Conservation (phyloP, 2,888 invertebrate genomes). For the Limnephilus rhombicus region DNA sequence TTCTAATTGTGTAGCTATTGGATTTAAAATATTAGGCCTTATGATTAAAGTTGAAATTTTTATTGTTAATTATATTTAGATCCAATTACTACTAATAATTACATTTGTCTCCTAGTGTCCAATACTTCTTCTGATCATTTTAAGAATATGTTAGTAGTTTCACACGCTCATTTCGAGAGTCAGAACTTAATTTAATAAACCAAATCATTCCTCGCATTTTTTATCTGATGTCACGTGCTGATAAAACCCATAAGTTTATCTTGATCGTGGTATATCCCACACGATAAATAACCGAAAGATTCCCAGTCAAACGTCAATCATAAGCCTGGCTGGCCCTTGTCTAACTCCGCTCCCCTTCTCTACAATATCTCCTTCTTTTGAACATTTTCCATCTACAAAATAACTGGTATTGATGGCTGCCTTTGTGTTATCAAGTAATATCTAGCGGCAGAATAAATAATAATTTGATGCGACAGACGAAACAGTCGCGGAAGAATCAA, state of each 20-base stretch:
- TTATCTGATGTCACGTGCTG: background rate
- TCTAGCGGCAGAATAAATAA: slow-evolving; percentile 25
- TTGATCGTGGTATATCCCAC: background rate
- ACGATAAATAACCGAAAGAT: background rate
- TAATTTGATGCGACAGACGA: slow-evolving; percentile 58
- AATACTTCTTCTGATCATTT: background rate
- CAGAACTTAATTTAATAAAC: background rate
- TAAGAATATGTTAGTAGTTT: background rate
- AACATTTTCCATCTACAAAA: background rate
- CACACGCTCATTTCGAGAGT: background rate
- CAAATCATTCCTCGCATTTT: background rate
- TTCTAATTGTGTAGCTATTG: background rate
- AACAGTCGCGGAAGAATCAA: slow-evolving; percentile 55
- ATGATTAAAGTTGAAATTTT: too few species aligned
- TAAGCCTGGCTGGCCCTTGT: slow-evolving; percentile 33
- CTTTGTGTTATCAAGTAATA: slow-evolving; percentile 48
- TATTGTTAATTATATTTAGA: too few species aligned
- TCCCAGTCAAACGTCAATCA: slow-evolving; percentile 58
- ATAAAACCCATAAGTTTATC: background rate
- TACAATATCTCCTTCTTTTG: slow-evolving; percentile 5
- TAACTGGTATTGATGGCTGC: slow-evolving; percentile 57
- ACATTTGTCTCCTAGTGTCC: background rate
- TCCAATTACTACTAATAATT: too few species aligned
- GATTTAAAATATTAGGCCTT: background rate
- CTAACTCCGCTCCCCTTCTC: slow-evolving; percentile 30